Evolutionary conservation across 2,797 vertebrate genomes (phyloP).

Genomic region (Cetoscarus ocellatus): DNA sequence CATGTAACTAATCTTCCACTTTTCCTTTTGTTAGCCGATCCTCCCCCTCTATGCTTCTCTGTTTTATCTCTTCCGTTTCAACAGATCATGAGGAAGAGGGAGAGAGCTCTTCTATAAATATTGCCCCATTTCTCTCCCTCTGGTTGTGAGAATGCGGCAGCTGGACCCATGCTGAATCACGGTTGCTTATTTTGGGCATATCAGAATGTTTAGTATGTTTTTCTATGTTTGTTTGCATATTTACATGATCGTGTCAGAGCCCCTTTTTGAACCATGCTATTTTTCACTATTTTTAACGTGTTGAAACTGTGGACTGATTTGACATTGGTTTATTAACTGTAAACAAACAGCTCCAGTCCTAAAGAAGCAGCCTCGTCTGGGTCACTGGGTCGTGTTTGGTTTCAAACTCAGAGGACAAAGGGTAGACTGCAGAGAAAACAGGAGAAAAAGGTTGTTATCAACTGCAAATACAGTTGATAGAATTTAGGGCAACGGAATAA

Average conservation of each 20-base stretch:
- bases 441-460: conserved; percentile 25
- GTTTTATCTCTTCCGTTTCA: conserved; percentile 43
- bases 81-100: conserved; percentile 59
- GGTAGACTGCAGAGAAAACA: conserved; percentile 11
- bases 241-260: not conserved
- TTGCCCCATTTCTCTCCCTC: conserved; percentile 61
- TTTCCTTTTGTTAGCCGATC: conserved; percentile 8
- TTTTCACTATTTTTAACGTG: no score
- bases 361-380: not conserved
- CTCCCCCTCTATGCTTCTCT: not conserved
- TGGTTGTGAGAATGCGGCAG: conserved; percentile 18
- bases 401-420: conserved; percentile 14
- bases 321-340: not conserved
- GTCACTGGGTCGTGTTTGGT: not conserved
- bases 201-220: conserved; percentile 40
- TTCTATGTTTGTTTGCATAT: conserved; percentile 7
- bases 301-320: no score
- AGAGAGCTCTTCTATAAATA: conserved; percentile 80
- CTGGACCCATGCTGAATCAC: conserved; percentile 70
- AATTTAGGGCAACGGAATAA: not conserved
- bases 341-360: conserved; percentile 2
- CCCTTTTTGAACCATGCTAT: no score
- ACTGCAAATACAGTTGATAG: not conserved
- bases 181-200: conserved; percentile 32
- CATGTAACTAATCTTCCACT: conserved; percentile 15